These are phyloP conservation scores for Takifugu ocellatus DNA, from an alignment of 2,797 vertebrate genomes.

Conservation along the genomic window DNA sequence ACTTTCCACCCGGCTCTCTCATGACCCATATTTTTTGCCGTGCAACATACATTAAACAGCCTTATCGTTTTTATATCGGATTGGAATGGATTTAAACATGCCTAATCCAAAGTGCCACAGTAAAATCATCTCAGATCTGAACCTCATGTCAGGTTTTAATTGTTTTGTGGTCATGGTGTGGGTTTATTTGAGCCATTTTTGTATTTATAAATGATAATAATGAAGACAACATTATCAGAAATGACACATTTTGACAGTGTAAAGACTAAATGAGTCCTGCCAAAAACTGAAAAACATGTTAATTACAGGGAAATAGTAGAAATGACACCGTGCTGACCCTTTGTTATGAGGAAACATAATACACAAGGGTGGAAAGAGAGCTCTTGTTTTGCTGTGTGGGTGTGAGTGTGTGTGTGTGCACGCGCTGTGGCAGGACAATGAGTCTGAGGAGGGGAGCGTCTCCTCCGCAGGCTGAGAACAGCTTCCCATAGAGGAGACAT, in stretches of 20 bases:
- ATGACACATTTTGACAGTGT: no score
- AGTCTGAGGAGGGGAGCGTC: constrained; percentile 56
- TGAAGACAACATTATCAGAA: no score
- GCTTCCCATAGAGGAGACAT: constrained; percentile 63
- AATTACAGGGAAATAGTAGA: background rate
- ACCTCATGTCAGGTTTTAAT: constrained; percentile 24
- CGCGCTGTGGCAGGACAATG: constrained; percentile 54
- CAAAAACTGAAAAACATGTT: background rate
- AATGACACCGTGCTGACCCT: constrained; percentile 1
- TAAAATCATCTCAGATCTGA: constrained; percentile 38
- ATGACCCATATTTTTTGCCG: constrained; percentile 54
- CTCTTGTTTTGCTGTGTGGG: constrained; percentile 2
- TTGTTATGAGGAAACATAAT: constrained; percentile 10
- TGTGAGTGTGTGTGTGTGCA: constrained; percentile 7
- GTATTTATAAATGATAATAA: no score
- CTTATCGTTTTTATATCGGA: constrained; percentile 39
- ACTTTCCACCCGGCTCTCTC: constrained; percentile 25
- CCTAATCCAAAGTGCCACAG: constrained; percentile 51
- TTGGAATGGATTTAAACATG: constrained; percentile 56
- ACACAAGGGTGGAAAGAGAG: constrained; percentile 36
- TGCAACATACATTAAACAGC: constrained; percentile 28
- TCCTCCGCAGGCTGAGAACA: constrained; percentile 47
- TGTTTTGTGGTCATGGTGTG: constrained; percentile 4
- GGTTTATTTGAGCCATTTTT: background rate
- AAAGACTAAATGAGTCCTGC: no score